Evolutionary conservation across 2,797 vertebrate species (phyloP).

Genomic region (Pagetopsis macropterus): DNA sequence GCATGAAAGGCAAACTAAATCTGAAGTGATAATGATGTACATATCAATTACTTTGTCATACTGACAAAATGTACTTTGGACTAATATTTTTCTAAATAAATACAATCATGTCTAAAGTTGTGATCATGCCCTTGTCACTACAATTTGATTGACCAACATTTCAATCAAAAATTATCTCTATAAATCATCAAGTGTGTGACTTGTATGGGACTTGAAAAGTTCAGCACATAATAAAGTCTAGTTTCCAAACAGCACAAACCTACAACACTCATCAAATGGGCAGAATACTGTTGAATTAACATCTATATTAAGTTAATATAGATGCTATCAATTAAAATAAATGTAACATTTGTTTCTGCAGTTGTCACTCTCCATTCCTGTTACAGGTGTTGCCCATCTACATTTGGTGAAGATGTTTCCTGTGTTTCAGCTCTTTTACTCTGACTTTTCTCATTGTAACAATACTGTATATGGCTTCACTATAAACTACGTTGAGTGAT

Average conservation of each 20-base stretch:
- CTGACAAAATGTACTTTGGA: no score
- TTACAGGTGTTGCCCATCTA: slow-evolving; percentile 19
- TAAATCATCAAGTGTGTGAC: neutral
- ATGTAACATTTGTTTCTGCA: neutral
- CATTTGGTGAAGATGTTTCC: slow-evolving; percentile 33
- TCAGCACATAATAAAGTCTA: neutral
- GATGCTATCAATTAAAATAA: no score
- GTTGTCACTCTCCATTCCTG: slow-evolving; percentile 3
- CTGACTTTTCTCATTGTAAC: slow-evolving; percentile 37
- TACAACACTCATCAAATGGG: neutral
- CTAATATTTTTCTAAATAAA: no score
- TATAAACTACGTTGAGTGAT: slow-evolving; percentile 25
- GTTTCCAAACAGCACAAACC: neutral
- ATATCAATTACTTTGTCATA: no score
- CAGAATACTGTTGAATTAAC: neutral
- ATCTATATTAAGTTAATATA: neutral
- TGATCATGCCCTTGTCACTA: neutral
- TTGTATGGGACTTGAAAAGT: neutral
- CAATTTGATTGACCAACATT: neutral
- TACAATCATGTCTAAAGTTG: no score
- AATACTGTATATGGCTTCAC: slow-evolving; percentile 49
- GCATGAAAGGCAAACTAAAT: no score
- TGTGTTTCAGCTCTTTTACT: slow-evolving; percentile 34
- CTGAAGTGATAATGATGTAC: no score
- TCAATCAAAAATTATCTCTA: neutral